A percentile compares a stretch with the other conserved stretches of the same genome.
These are phyloP conservation scores for Platalea minor DNA, from an alignment of 2,797 vertebrate genomes.

Conservation along the genomic window DNA sequence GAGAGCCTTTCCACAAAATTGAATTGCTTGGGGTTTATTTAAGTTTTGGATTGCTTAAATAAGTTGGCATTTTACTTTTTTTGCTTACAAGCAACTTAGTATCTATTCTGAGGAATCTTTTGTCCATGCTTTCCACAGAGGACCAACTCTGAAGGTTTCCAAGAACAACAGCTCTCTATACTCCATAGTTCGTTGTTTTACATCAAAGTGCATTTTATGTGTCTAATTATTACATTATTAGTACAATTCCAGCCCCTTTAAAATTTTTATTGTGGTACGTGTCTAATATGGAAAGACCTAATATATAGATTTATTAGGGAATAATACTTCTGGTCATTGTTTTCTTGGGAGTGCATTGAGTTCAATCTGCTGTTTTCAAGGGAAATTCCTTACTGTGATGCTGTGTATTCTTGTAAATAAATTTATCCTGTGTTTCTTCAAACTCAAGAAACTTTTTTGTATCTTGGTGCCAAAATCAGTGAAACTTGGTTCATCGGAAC, in stretches of 20 bases:
- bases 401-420: constrained; percentile 33
- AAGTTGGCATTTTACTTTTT: constrained; percentile 19
- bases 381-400: constrained; percentile 7
- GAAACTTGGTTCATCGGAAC: neutral
- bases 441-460: neutral
- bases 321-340: neutral
- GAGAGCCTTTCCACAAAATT: constrained; percentile 38
- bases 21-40: constrained; percentile 49
- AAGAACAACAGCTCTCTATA: neutral
- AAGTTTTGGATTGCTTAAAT: constrained; percentile 19
- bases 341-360: neutral
- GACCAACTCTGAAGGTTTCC: neutral
- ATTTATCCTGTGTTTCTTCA: constrained; percentile 24
- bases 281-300: neutral
- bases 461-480: constrained; percentile 16
- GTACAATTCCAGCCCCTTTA: neutral
- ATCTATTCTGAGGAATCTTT: neutral
- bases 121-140: neutral
- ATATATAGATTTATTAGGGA: neutral
- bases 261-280: neutral
- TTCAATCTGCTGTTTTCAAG: constrained; percentile 11
- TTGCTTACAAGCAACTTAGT: constrained; percentile 21
- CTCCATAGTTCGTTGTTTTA: neutral
- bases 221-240: neutral
- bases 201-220: neutral